A percentile compares a stretch with the other conserved stretches of the same genome.
phyloP scores from a whole-genome alignment of 2,113 vertebrate genomes.

The Bolborhynchus lineola region DNA sequence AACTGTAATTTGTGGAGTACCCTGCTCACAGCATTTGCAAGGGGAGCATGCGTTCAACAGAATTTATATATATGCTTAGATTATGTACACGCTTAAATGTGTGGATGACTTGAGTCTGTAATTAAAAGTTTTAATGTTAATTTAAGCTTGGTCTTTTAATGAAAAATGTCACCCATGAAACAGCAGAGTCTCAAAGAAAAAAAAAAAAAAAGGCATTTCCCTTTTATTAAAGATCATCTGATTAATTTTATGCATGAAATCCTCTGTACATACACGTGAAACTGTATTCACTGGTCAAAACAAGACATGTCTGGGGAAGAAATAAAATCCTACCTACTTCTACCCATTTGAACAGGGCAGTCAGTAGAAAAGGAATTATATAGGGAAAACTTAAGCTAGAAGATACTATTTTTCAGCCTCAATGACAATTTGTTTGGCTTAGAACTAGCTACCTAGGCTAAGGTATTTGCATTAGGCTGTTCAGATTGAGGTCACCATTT shows the following conservation, averaged over 20 bases:
- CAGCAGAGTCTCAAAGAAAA: background rate
- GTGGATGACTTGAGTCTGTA: background rate
- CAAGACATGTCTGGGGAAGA: background rate
- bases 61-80: background rate
- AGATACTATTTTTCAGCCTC: background rate
- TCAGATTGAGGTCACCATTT: background rate
- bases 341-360: background rate
- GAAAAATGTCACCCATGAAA: background rate
- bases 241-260: background rate
- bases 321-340: background rate
- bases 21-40: background rate
- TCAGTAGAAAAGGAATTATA: background rate
- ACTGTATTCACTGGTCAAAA: background rate
- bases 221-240: background rate
- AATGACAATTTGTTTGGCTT: background rate
- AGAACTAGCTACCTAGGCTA: background rate
- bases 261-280: background rate
- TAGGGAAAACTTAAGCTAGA: background rate
- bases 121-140: conserved; percentile 6
- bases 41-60: background rate
- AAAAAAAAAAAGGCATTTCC: background rate
- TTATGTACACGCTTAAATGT: background rate
- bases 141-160: background rate
- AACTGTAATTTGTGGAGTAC: background rate
- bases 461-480: background rate